Evolutionary conservation across 2,888 invertebrate genomes (phyloP).

Genomic region (Orchesellides sinensis): DNA sequence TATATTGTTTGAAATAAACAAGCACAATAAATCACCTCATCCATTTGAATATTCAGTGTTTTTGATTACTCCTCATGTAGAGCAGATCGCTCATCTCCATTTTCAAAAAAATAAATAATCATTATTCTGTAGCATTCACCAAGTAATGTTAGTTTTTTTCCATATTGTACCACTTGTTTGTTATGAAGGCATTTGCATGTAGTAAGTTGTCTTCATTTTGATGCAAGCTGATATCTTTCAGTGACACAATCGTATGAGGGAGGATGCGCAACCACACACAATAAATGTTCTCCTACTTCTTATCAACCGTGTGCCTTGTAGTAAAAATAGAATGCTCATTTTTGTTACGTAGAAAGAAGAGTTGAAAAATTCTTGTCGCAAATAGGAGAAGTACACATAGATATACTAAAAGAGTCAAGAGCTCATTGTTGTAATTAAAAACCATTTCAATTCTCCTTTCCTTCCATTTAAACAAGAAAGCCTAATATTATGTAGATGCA

Average conservation of each 20-base stretch:
- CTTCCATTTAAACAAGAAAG: constrained; percentile 39
- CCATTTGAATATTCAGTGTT: constrained; percentile 1
- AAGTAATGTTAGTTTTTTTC: constrained; percentile 49
- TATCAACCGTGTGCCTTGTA: constrained; percentile 21
- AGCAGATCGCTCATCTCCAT: constrained; percentile 27
- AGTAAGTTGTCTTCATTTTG: neutral
- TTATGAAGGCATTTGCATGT: neutral
- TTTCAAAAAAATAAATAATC: constrained; percentile 33
- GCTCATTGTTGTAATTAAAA: constrained; percentile 60
- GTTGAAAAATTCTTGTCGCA: constrained; percentile 2
- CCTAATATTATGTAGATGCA: constrained; percentile 6
- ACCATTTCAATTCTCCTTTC: constrained; percentile 57
- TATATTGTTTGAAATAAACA: no score
- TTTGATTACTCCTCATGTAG: constrained; percentile 31
- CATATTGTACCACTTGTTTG: constrained; percentile 55
- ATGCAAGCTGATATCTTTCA: constrained; percentile 47
- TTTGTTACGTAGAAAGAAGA: constrained; percentile 9
- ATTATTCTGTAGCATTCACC: constrained; percentile 28
- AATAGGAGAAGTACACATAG: no score
- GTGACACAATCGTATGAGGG: constrained; percentile 59
- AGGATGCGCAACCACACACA: constrained; percentile 56
- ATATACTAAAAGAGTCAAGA: no score
- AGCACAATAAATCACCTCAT: no score
- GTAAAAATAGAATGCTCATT: constrained; percentile 51
- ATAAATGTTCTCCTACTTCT: constrained; percentile 40